A percentile compares a stretch with the other conserved stretches of the same genome.
Evolutionary conservation across 2,888 invertebrate species (phyloP).

Genomic region (Aporophyla nigra): DNA sequence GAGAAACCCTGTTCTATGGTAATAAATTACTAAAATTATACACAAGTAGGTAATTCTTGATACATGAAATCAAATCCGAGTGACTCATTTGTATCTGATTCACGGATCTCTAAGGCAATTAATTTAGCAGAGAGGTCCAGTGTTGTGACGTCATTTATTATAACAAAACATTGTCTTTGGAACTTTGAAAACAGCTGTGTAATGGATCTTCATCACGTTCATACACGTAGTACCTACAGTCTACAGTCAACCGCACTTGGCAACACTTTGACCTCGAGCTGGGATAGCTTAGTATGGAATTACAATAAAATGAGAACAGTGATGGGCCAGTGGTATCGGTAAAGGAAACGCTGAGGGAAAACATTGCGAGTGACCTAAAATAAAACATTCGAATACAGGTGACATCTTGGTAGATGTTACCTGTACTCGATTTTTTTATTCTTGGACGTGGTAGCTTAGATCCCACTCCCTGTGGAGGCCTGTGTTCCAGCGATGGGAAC

Average conservation of each 20-base stretch:
- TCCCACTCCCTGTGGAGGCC: too few relatives aligned
- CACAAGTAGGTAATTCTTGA: slow-evolving; percentile 14
- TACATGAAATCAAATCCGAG: slow-evolving; percentile 11
- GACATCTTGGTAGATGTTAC: too few relatives aligned
- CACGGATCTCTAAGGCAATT: slow-evolving; percentile 43
- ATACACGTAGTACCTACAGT: background rate
- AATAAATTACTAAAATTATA: background rate
- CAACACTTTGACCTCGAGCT: background rate
- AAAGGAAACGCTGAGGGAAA: too few relatives aligned
- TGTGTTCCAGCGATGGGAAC: too few relatives aligned
- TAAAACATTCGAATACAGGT: too few relatives aligned
- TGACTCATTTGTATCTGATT: slow-evolving; percentile 56
- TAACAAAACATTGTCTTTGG: background rate
- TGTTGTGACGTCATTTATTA: slow-evolving; percentile 27
- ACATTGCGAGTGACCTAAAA: too few relatives aligned
- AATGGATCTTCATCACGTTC: background rate
- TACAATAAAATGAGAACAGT: too few relatives aligned
- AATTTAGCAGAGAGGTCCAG: slow-evolving; percentile 30
- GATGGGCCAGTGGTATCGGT: too few relatives aligned
- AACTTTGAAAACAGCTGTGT: slow-evolving; percentile 6
- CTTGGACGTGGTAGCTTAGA: too few relatives aligned
- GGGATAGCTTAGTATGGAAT: background rate
- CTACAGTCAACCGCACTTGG: too few relatives aligned
- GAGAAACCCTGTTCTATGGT: too few relatives aligned
- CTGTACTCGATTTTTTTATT: too few relatives aligned